Conservation (phyloP, 2,113 vertebrate genomes). For the Phaethornis superciliosus region DNA sequence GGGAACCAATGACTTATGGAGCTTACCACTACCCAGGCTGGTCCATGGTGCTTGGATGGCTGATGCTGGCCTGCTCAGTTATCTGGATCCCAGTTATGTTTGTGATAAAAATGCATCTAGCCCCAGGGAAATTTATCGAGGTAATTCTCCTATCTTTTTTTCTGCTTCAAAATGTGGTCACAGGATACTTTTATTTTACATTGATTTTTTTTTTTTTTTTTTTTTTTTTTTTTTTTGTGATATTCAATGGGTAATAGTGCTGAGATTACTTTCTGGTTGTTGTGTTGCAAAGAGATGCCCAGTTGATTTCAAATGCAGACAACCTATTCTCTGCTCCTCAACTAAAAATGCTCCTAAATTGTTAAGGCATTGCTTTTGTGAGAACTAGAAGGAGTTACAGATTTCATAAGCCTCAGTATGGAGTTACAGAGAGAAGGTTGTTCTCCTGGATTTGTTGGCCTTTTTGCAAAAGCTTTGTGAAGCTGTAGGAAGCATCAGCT, state of each 20-base stretch:
- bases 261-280: conserved; percentile 16
- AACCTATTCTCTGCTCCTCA: neutral
- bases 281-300: neutral
- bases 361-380: neutral
- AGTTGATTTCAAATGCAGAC: neutral
- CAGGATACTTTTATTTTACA: neutral
- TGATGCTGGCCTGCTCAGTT: conserved; percentile 96
- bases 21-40: conserved; percentile 94
- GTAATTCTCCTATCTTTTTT: conserved; percentile 71
- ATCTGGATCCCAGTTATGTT: conserved; percentile 99
- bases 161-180: neutral
- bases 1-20: conserved; percentile 97
- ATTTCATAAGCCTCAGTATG: neutral
- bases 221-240: neutral
- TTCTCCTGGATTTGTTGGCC: neutral
- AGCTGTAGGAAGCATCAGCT: neutral
- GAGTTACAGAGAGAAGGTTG: neutral
- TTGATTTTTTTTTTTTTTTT: conserved; percentile 2
- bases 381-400: neutral
- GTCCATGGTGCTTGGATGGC: conserved; percentile 97
- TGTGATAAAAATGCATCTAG: conserved; percentile 94
- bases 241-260: neutral
- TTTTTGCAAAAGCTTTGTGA: neutral
- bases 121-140: conserved; percentile 91
- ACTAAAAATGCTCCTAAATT: neutral